These are phyloP conservation scores for Cossypha polioptera DNA, from an alignment of 2,797 vertebrate species.

Conservation along the genomic window DNA sequence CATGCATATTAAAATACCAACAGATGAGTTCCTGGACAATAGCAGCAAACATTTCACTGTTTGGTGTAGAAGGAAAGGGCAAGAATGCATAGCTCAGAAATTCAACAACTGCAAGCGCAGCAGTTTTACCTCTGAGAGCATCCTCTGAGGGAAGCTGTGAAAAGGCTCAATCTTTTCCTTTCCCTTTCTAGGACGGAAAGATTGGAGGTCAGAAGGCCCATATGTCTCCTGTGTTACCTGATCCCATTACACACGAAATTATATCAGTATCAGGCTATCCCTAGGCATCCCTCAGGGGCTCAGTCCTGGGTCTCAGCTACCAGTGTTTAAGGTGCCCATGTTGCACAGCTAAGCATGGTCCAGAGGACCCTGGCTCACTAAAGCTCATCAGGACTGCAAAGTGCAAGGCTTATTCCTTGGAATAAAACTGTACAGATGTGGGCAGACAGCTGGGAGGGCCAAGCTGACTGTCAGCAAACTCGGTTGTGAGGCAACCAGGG, in stretches of 20 bases:
- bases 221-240: background rate
- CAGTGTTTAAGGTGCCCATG: background rate
- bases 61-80: background rate
- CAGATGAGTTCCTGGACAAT: constrained; percentile 13
- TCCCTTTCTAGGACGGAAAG: background rate
- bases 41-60: background rate
- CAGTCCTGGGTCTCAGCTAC: background rate
- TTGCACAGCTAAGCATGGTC: background rate
- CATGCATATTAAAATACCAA: constrained; percentile 20
- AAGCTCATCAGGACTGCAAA: background rate
- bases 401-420: background rate
- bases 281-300: background rate
- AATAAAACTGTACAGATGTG: background rate
- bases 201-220: background rate
- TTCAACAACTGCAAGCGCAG: background rate
- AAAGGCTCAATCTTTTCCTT: background rate
- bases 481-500: background rate
- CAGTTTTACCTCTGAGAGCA: background rate
- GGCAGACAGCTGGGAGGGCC: background rate
- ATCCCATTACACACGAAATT: background rate
- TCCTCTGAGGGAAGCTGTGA: background rate
- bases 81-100: background rate
- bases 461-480: background rate
- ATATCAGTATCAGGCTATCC: background rate
- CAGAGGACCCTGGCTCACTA: background rate